Conservation (phyloP, 2,797 vertebrate species). For the Gorsachius magnificus region DNA sequence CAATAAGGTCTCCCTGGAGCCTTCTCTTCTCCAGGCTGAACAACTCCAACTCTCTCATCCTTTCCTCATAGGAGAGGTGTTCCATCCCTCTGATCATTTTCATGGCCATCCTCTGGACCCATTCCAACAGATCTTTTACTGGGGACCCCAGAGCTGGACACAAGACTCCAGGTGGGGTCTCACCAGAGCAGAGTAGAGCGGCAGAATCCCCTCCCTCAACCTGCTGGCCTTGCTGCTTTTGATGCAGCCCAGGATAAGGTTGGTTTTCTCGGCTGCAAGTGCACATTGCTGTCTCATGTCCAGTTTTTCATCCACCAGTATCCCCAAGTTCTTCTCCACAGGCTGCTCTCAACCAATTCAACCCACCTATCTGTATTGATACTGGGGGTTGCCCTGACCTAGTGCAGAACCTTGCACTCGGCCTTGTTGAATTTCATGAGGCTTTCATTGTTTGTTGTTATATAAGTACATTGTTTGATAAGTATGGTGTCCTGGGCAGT, state of each 20-base stretch:
- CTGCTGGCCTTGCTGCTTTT: not conserved
- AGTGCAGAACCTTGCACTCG: not conserved
- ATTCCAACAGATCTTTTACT: accelerated
- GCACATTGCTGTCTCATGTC: accelerated
- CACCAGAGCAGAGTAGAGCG: accelerated
- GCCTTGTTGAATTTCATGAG: not conserved
- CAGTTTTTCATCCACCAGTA: not conserved
- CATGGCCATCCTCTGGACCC: accelerated
- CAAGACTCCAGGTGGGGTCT: not conserved
- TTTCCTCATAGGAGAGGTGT: not conserved
- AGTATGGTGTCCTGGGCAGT: not conserved
- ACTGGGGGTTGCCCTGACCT: too few relatives aligned
- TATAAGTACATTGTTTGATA: not conserved
- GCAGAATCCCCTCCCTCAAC: not conserved
- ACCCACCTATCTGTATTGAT: not conserved
- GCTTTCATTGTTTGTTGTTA: not conserved
- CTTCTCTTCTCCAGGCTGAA: not conserved
- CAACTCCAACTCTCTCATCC: not conserved
- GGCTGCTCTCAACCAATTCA: not conserved
- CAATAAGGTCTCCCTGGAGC: accelerated
- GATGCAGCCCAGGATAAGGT: not conserved
- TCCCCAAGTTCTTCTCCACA: not conserved
- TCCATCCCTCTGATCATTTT: not conserved
- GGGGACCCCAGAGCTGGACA: accelerated
- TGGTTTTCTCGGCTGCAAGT: accelerated